These are phyloP conservation scores for Drosophila takahashii DNA, from an alignment of 1,140 invertebrate species.

Conservation along the genomic window DNA sequence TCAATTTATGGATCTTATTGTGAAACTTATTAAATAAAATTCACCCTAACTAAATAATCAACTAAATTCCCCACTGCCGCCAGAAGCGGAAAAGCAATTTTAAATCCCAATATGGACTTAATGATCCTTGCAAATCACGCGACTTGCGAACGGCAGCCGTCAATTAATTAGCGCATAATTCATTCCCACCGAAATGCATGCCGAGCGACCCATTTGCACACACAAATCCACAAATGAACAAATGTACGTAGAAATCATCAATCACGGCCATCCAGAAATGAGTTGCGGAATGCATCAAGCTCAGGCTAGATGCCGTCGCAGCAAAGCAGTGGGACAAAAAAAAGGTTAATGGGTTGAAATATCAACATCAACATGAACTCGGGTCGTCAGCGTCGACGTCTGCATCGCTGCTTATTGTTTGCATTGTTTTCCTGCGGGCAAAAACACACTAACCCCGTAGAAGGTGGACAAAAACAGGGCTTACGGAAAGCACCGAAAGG, in stretches of 20 bases:
- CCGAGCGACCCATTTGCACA: conserved; percentile 48
- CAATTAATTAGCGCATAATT: conserved; percentile 74
- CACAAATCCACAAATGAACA: conserved; percentile 14
- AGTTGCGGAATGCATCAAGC: conserved; percentile 43
- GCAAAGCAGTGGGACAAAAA: conserved; percentile 30
- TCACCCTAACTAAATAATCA: conserved; percentile 12
- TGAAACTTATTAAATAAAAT: no score
- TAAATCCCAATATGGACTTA: conserved; percentile 40
- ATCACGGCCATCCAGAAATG: conserved; percentile 61
- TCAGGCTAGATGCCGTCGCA: conserved; percentile 35
- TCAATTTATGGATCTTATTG: no score
- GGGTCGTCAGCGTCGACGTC: conserved; percentile 48
- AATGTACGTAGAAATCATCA: conserved; percentile 58
- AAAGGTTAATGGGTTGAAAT: conserved; percentile 78
- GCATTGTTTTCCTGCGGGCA: conserved; percentile 61
- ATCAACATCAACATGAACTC: conserved; percentile 70
- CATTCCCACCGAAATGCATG: conserved; percentile 49
- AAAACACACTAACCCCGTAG: conserved; percentile 6
- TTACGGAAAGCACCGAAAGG: conserved; percentile 5
- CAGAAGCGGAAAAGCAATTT: conserved; percentile 18
- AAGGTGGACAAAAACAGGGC: conserved; percentile 46
- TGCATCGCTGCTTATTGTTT: conserved; percentile 56
- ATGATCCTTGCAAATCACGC: conserved; percentile 59
- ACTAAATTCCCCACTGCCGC: conserved; percentile 17
- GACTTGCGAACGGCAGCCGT: conserved; percentile 29